phyloP scores from a whole-genome alignment of 2,888 invertebrate species.

The Acanthosepion lycidas region DNA sequence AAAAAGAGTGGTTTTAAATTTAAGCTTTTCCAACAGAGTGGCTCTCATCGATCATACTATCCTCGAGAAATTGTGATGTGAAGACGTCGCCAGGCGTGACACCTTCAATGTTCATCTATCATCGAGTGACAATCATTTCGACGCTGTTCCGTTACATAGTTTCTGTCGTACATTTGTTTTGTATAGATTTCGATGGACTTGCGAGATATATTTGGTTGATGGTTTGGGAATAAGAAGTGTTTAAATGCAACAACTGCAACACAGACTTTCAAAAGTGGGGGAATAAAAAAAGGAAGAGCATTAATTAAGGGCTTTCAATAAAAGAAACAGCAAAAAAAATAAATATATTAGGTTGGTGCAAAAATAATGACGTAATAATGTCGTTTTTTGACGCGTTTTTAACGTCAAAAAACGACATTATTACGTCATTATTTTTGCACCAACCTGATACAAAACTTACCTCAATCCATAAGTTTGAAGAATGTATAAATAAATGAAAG shows the following conservation, averaged over 20 bases:
- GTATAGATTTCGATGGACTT: not conserved
- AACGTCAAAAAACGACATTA: too few relatives aligned
- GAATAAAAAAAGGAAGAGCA: not conserved
- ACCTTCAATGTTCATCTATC: not conserved
- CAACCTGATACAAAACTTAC: too few relatives aligned
- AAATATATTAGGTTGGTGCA: too few relatives aligned
- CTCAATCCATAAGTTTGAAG: too few relatives aligned
- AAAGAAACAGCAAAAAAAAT: not conserved
- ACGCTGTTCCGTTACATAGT: not conserved
- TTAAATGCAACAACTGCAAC: not conserved
- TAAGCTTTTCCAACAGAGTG: not conserved
- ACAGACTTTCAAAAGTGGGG: not conserved
- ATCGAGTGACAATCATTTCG: not conserved
- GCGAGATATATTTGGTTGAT: not conserved
- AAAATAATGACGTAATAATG: too few relatives aligned
- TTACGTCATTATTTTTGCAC: too few relatives aligned
- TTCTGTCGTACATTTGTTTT: not conserved
- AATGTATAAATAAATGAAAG: too few relatives aligned
- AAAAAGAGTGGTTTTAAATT: conserved; percentile 23
- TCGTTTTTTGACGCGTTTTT: too few relatives aligned
- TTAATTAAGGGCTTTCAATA: not conserved
- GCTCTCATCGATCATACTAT: not conserved
- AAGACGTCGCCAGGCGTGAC: not conserved
- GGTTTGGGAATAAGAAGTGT: not conserved
- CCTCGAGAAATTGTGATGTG: not conserved